phyloP scores from a whole-genome alignment of 2,113 vertebrate species.

The Trematocara marginatum region DNA sequence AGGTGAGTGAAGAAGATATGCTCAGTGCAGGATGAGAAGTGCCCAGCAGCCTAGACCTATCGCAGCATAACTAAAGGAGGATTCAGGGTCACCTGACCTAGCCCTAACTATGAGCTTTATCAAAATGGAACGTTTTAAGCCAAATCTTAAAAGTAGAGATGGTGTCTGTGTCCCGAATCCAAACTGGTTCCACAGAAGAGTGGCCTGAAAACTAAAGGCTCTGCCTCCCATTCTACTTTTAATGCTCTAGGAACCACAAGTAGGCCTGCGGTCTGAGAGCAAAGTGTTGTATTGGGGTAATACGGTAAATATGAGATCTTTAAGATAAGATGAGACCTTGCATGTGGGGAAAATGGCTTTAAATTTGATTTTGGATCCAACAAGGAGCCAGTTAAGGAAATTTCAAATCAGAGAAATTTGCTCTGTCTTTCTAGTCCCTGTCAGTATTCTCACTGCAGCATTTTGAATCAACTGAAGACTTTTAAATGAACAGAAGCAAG shows the following conservation, averaged over 20 bases:
- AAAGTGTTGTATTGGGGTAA: background rate
- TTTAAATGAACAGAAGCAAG: background rate
- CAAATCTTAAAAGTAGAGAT: background rate
- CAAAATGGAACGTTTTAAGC: rapidly evolving
- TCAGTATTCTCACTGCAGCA: background rate
- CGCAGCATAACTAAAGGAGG: background rate
- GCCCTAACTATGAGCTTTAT: background rate
- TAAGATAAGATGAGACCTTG: background rate
- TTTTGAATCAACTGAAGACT: background rate
- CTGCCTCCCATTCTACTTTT: background rate
- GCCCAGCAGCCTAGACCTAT: background rate
- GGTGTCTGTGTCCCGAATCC: background rate
- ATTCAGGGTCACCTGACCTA: background rate
- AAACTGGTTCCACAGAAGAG: background rate
- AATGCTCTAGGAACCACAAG: background rate
- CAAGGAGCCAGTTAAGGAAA: background rate
- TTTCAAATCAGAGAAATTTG: background rate
- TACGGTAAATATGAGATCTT: background rate
- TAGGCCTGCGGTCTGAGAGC: background rate
- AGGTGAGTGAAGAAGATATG: background rate
- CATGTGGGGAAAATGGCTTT: background rate
- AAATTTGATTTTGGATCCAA: background rate
- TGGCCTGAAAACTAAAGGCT: background rate
- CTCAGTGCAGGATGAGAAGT: background rate
- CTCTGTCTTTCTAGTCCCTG: background rate